Evolutionary conservation across 2,113 vertebrate genomes (phyloP).

Genomic region (Ciconia maguari): DNA sequence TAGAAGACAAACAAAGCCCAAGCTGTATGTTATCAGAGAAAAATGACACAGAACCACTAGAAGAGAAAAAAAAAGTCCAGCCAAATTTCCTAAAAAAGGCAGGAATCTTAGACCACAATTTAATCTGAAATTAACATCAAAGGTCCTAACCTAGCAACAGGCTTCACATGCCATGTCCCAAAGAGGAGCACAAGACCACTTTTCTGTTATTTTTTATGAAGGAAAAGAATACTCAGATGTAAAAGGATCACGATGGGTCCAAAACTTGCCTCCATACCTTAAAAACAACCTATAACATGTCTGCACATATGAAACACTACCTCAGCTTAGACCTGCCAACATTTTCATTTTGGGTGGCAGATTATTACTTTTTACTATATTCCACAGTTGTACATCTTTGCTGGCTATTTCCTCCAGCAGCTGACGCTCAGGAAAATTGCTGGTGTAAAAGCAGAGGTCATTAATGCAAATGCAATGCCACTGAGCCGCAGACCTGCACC

Average conservation of each 20-base stretch:
- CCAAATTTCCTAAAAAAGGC: neutral
- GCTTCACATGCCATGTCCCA: neutral
- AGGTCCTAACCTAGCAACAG: neutral
- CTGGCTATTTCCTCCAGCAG: neutral
- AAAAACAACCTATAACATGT: neutral
- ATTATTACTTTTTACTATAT: neutral
- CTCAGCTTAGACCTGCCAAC: neutral
- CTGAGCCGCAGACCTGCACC: neutral
- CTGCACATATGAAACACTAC: neutral
- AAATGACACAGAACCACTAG: neutral
- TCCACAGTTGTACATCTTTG: neutral
- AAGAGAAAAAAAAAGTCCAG: neutral
- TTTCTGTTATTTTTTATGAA: neutral
- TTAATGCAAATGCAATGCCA: neutral
- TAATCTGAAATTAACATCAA: neutral
- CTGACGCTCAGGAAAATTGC: neutral
- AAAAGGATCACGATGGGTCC: neutral
- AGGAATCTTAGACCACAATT: neutral
- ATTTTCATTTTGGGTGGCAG: neutral
- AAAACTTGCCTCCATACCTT: neutral
- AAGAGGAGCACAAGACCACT: neutral
- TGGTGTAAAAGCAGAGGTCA: neutral
- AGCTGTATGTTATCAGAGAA: neutral
- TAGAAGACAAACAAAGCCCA: neutral
- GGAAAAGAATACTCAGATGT: neutral